Evolutionary conservation across 2,888 invertebrate genomes (phyloP), one percentile per base, ranked within the genome.

Genomic region (Stenichneumon culpator): DNA sequence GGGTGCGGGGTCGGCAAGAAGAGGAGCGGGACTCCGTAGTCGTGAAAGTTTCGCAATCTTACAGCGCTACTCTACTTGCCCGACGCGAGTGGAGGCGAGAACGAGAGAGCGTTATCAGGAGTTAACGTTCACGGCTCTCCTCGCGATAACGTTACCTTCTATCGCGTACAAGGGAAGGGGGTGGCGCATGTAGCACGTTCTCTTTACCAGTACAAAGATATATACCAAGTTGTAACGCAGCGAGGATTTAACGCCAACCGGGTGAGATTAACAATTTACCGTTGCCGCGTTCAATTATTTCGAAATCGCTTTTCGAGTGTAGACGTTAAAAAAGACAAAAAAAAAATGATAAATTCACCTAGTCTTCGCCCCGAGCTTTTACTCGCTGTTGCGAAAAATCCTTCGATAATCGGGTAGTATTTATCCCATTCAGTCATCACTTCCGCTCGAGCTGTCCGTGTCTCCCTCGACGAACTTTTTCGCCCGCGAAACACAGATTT

Each of bases 31-130:
- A 60, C 52, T 32, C 28, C 82, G 60, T 19, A 77, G 32, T 67
- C 75, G 73, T 67, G 79, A 79, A 86, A 86, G 83, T 86, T 86
- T 86, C 77, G 83, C 86, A 83, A 86, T 86, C 80, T 86, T 86
- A 68, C 80, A 63, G 63, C 32, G 52, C 79, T 54, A 39, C 60
- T 28, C 60, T 19, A 39, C 25, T 14, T 2, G 28, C 32, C 28
- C 4, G 22, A 50, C 39, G 50, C 54, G 47, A 14, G 73, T 60
- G 32, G 32, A 70, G 70, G 82, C 67, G 75, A 82, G 68, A 85
- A 82, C 74, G 85, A 82, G 82, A 80, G 54, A 80, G 77, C 83
- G 80, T 86, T 86, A 86, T 77, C 86, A 68, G 72, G 79, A 86
- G 77, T 83, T 86, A 86, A 80, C 82, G 86, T 80, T 86, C 83